phyloP scores from a whole-genome alignment of 2,888 invertebrate species.

The Lymantria dispar region DNA sequence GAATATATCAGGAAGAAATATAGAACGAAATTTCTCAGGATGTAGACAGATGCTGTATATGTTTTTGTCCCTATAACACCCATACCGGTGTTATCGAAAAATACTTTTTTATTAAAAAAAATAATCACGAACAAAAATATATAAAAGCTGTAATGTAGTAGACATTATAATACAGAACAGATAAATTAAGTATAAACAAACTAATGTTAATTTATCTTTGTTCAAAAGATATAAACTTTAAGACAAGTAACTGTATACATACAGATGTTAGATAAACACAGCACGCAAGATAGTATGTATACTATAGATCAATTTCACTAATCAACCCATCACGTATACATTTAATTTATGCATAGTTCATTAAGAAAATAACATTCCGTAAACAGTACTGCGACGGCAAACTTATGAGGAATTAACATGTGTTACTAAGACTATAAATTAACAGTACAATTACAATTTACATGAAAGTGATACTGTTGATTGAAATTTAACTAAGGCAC shows the following conservation, averaged over 20 bases:
- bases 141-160: too few species aligned
- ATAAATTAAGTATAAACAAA: too few species aligned
- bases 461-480: slow-evolving; percentile 21
- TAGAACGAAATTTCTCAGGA: too few species aligned
- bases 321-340: slow-evolving; percentile 10
- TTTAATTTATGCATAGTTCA: slow-evolving; percentile 35
- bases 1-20: too few species aligned
- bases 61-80: too few species aligned
- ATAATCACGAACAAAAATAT: too few species aligned
- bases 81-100: too few species aligned
- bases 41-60: too few species aligned
- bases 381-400: slow-evolving; percentile 21
- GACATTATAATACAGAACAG: too few species aligned
- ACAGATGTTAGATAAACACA: background rate
- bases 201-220: too few species aligned
- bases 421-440: slow-evolving; percentile 43
- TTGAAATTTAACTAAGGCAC: slow-evolving; percentile 19
- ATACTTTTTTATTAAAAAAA: too few species aligned
- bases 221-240: background rate
- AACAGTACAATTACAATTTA: slow-evolving; percentile 43
- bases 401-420: slow-evolving; percentile 38
- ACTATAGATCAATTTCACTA: slow-evolving; percentile 3
- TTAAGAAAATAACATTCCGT: slow-evolving; percentile 26
- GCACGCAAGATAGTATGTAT: background rate
- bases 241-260: background rate